These are phyloP conservation scores for Podabrus alpinus DNA, from an alignment of 2,888 invertebrate species.

Conservation along the genomic window DNA sequence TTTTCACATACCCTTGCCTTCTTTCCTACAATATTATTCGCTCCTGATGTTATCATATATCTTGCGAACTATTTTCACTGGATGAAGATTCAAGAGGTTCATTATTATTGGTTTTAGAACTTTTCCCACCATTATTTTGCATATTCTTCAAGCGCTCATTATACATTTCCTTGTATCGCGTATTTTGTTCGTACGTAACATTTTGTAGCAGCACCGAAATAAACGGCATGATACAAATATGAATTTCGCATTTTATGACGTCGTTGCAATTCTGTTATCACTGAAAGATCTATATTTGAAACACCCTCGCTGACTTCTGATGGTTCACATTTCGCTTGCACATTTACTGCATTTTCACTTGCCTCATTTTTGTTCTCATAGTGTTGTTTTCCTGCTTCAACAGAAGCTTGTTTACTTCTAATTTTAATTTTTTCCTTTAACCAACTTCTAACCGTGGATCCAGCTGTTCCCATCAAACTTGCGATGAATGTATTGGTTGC, in stretches of 20 bases:
- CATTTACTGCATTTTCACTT: neutral
- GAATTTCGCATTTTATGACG: neutral
- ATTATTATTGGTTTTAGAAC: neutral
- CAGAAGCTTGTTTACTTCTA: accelerated
- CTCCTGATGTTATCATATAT: too few species aligned
- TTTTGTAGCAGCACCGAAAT: neutral
- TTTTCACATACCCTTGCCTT: too few species aligned
- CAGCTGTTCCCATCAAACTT: neutral
- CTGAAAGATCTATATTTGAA: neutral
- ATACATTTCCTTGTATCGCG: neutral
- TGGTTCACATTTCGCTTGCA: neutral
- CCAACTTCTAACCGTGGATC: neutral
- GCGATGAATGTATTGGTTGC: neutral
- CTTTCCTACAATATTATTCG: too few species aligned
- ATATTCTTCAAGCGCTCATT: neutral
- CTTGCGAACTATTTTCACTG: too few species aligned
- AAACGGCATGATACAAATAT: neutral
- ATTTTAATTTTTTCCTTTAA: neutral
- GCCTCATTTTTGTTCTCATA: neutral
- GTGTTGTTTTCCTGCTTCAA: neutral
- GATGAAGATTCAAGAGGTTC: too few species aligned
- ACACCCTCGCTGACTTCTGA: neutral
- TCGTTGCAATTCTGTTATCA: neutral
- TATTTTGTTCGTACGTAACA: neutral
- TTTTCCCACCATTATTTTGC: neutral